Conservation (phyloP, 2,888 invertebrate genomes). For the Acanthosepion lycidas region DNA sequence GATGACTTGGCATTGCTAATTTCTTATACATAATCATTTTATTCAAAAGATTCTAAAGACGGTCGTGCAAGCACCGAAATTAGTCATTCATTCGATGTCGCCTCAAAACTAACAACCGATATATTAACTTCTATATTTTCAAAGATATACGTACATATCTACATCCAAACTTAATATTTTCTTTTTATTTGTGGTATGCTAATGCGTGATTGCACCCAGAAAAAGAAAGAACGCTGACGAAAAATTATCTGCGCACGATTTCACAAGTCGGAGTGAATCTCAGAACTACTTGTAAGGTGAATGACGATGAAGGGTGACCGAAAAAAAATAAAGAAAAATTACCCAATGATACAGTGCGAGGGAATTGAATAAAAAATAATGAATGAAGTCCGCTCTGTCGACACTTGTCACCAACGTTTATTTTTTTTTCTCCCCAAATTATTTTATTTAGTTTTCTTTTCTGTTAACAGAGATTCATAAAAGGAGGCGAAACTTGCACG, state of each 20-base stretch:
- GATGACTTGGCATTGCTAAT: too few relatives aligned
- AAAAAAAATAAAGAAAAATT: background rate
- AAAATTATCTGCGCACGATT: background rate
- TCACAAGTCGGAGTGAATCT: background rate
- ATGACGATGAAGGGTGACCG: background rate
- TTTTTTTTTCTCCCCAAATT: too few relatives aligned
- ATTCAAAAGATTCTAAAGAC: too few relatives aligned
- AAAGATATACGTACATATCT: too few relatives aligned
- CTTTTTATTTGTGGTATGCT: too few relatives aligned
- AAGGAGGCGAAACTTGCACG: background rate
- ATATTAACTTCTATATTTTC: too few relatives aligned
- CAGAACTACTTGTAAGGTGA: background rate
- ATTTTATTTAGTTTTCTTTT: background rate
- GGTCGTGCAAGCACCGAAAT: too few relatives aligned
- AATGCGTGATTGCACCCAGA: background rate
- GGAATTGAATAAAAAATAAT: conserved; percentile 22
- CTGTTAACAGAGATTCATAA: background rate
- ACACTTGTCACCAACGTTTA: background rate
- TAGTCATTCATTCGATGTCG: too few relatives aligned
- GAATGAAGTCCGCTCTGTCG: background rate
- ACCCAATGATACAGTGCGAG: background rate
- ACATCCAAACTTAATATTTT: too few relatives aligned
- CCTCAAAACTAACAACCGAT: too few relatives aligned
- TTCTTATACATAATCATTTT: too few relatives aligned
- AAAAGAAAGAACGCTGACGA: background rate